A percentile compares a stretch with the other conserved stretches of the same genome.
Evolutionary conservation across 2,113 vertebrate genomes (phyloP).

Genomic region (Amazona vittata): DNA sequence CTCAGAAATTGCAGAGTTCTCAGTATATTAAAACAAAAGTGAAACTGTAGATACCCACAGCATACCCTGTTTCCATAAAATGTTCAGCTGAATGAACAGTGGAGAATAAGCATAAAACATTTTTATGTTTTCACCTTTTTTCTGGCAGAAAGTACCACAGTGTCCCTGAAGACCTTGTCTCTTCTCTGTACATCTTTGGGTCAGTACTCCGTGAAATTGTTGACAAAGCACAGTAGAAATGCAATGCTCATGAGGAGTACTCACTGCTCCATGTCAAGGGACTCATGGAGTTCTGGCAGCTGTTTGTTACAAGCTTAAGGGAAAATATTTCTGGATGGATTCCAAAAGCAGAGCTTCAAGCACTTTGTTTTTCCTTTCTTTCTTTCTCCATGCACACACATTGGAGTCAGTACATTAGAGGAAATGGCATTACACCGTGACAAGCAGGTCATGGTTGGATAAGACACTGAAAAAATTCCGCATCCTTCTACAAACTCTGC

Average conservation of each 20-base stretch:
- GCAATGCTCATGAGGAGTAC: background rate
- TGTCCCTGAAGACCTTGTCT: background rate
- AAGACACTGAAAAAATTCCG: background rate
- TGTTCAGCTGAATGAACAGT: background rate
- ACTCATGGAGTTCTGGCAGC: constrained; percentile 8
- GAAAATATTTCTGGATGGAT: constrained; percentile 7
- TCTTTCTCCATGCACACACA: background rate
- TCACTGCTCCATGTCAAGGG: background rate
- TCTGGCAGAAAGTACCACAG: background rate
- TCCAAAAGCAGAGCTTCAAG: background rate
- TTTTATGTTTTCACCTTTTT: background rate
- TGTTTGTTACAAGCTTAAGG: constrained; percentile 2
- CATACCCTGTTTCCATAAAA: background rate
- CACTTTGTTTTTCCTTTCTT: background rate
- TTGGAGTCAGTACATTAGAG: constrained; percentile 2
- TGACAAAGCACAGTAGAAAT: background rate
- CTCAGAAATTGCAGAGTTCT: background rate
- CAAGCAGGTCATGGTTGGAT: background rate
- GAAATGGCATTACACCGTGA: background rate
- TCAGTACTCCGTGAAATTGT: background rate
- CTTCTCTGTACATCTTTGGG: background rate
- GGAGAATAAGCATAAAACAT: background rate
- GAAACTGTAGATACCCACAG: background rate
- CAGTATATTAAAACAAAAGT: background rate
- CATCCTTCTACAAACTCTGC: background rate